Conservation (phyloP, 2,797 vertebrate species). For the Acipenser oxyrinchus region DNA sequence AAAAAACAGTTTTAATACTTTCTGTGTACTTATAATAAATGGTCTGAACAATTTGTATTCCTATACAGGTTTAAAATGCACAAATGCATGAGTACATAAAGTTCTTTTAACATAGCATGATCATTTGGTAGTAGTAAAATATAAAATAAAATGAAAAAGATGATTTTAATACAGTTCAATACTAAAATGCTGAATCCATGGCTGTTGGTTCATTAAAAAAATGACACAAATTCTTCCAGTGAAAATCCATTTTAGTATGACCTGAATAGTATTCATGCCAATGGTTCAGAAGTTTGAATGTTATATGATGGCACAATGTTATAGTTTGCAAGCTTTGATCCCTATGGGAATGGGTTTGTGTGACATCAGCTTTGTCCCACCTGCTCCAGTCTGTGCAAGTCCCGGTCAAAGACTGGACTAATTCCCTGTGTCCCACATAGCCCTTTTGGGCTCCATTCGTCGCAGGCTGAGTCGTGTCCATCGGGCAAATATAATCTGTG, state of each 20-base stretch:
- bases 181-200: constrained; percentile 16
- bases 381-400: constrained; percentile 63
- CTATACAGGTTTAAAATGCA: constrained; percentile 1
- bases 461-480: constrained; percentile 56
- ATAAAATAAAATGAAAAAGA: constrained; percentile 7
- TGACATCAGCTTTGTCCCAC: constrained; percentile 57
- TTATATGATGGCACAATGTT: constrained; percentile 48
- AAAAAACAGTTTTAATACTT: constrained; percentile 11
- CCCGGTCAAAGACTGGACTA: constrained; percentile 58
- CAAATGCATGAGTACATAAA: constrained; percentile 17
- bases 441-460: constrained; percentile 57
- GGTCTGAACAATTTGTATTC: neutral
- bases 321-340: constrained; percentile 50
- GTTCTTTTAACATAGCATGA: constrained; percentile 14
- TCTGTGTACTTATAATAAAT: neutral
- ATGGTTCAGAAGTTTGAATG: constrained; percentile 32
- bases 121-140: constrained; percentile 11
- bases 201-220: neutral
- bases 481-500: constrained; percentile 87
- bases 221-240: constrained; percentile 7
- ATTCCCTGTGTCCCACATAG: constrained; percentile 54
- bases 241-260: constrained; percentile 34
- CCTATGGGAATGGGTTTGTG: constrained; percentile 40
- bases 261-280: constrained; percentile 37
- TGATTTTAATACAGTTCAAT: neutral